Base-by-base conservation (phyloP, 2,797 vertebrate genomes). In the Halcyon badia region DNA sequence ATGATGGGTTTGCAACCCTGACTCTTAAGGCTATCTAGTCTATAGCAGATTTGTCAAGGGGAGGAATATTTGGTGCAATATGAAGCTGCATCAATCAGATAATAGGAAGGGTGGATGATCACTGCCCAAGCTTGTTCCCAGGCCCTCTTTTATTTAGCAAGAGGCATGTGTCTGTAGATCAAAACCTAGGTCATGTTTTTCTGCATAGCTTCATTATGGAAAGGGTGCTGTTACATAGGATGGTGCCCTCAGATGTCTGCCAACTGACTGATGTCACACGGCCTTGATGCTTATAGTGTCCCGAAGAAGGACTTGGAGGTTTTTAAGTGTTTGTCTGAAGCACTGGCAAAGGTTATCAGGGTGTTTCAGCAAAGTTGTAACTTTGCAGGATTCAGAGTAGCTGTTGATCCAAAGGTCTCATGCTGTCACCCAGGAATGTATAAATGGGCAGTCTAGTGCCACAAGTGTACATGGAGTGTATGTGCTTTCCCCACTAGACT, bases 141-240 rank as follows among this genome's bases (percentile, higher is more conserved):
- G 44, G 7, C 4, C 11, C 9, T 82, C 18, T 83, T 89, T 65
- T 31, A 31, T 69, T 60, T 75, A 61, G 10, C 46, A 62, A 72
- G 41, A 57, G 20, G 17, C 3, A 14, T 0, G 9, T 16, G 11
- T 54, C n/a, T 48, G 20, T 37, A 76, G 14, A 69, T 9, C 28
- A 39, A 90, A 91, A 68, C 15, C 10, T 41, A 46, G 26, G 28
- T 37, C 1, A 2, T 39, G n/a, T 5, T 85, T 83, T 83, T 68
- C 44, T 73, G 75, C 6, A 16, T 16, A 86, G 39, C 24, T 85
- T 91, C 37, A 41, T 49, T 28, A 26, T 0, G 5, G 26, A 76
- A 87, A 61, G 0, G 1, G 11, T 61, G 24, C 33, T 86, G 70
- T 69, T 72, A 35, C 0, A 1, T 17, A 68, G n/a, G 19, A 33